These are phyloP conservation scores for Syngnathus scovelli DNA, from an alignment of 2,113 vertebrate genomes.

Conservation along the genomic window DNA sequence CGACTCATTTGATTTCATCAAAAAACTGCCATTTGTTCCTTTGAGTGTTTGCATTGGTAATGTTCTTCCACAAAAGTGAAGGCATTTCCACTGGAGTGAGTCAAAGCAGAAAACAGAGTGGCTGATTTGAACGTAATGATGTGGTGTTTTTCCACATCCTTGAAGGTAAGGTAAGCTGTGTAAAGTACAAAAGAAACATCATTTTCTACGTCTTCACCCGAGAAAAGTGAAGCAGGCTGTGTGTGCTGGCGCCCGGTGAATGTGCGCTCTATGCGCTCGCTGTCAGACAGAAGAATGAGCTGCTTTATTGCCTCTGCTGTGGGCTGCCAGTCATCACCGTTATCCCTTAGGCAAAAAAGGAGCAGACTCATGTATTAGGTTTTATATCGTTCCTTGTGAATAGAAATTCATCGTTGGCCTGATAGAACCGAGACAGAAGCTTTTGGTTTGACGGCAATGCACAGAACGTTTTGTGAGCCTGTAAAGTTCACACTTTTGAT, in stretches of 20 bases:
- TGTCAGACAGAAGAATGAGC: conserved; percentile 59
- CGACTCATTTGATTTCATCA: too few relatives aligned
- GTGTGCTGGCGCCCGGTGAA: conserved; percentile 54
- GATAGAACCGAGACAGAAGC: neutral
- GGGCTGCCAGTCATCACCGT: conserved; percentile 51
- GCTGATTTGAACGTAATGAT: conserved; percentile 40
- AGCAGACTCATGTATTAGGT: conserved; percentile 13
- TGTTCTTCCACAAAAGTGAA: conserved; percentile 34
- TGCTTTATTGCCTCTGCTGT: conserved; percentile 52
- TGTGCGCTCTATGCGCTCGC: conserved; percentile 54
- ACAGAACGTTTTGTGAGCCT: conserved; percentile 23
- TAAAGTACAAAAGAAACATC: conserved; percentile 61
- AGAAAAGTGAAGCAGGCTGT: conserved; percentile 41
- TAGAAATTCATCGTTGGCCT: conserved; percentile 15
- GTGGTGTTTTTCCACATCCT: conserved; percentile 43
- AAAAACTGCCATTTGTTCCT: too few relatives aligned
- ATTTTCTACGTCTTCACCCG: conserved; percentile 42
- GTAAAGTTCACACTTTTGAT: conserved; percentile 5
- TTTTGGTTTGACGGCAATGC: neutral
- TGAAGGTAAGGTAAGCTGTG: conserved; percentile 43
- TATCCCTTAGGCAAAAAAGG: conserved; percentile 34
- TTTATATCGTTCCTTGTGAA: conserved; percentile 18
- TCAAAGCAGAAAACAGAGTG: conserved; percentile 38
- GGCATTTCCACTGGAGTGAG: conserved; percentile 37
- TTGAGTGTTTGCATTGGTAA: too few relatives aligned